Conservation (phyloP, 2,888 invertebrate genomes). For the Eupithecia vulgata region DNA sequence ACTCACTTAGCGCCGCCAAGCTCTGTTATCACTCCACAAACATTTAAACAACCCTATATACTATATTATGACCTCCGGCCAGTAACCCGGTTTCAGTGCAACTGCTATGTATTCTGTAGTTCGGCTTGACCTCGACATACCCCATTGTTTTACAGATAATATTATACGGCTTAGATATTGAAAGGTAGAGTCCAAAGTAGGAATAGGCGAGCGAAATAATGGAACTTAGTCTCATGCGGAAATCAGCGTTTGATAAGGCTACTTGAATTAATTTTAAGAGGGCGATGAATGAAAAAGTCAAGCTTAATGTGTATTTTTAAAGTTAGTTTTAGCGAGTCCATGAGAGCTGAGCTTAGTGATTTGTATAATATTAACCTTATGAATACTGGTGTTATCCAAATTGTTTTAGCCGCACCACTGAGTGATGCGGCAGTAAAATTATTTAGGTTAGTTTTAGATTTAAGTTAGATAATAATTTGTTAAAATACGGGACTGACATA, state of each 20-base stretch:
- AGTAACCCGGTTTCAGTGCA: constrained; percentile 15
- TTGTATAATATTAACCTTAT: too few relatives aligned
- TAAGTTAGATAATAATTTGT: too few relatives aligned
- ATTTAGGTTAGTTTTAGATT: too few relatives aligned
- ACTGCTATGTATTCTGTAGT: constrained; percentile 6
- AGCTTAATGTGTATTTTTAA: too few relatives aligned
- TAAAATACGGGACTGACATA: too few relatives aligned
- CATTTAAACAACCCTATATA: constrained; percentile 1
- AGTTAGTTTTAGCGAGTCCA: too few relatives aligned
- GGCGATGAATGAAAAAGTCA: too few relatives aligned
- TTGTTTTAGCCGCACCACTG: too few relatives aligned
- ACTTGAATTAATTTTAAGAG: too few relatives aligned
- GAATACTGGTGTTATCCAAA: too few relatives aligned
- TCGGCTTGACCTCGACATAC: constrained; percentile 17
- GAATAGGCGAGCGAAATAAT: background rate
- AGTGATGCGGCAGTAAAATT: too few relatives aligned
- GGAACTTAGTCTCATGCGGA: background rate
- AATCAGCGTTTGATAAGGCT: background rate
- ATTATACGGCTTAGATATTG: constrained; percentile 15
- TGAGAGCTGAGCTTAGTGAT: too few relatives aligned
- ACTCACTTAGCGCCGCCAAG: background rate
- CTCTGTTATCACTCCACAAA: background rate
- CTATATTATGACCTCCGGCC: constrained; percentile 14
- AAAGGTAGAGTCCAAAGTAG: constrained; percentile 7
- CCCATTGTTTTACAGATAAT: constrained; percentile 22